Base-by-base conservation (phyloP, 1,140 invertebrate species). In the Lepidurus arcticus region DNA sequence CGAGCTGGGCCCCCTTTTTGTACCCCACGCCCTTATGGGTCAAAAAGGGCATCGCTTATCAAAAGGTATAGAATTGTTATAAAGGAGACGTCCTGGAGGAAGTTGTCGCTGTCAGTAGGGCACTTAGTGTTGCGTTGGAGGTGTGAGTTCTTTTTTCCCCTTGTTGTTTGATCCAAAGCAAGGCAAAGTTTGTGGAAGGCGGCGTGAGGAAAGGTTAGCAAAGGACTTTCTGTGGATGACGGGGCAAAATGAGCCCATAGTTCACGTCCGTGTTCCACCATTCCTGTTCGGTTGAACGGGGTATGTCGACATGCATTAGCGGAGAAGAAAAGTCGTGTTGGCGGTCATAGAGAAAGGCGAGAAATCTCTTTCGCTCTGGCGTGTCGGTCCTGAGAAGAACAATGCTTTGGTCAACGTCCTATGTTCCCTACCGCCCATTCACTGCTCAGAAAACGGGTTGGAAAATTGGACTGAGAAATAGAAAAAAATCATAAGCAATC, bases 251-350 rank as follows among this genome's bases (percentile, higher is more conserved):
- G 53, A 65, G 53, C 21, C 53, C 53, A 65, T 65, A 65, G 53
- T 65, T 65, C 53, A 65, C 53, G 9, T 65, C 53, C 16, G 8
- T 65, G 53, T 21, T 16, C 16, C 9, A 13, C 21, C 53, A 16
- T 65, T 65, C 53, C 21, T 65, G 16, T 21, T 13, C 53, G 21
- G 53, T 65, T 65, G 53, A 65, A 21, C 53, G 53, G 53, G 53
- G 53, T 65, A 65, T 65, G 53, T 65, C 53, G 53, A 65, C 53
- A 65, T 65, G 53, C 53, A 65, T 65, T 65, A 65, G 53, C 53
- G 13, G 53, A 16, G 53, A 65, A 65, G 53, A 65, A 21, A 65
- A 65, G 53, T 65, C 53, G n/a, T 65, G 53, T 65, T 65, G 53
- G 53, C 53, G 53, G 53, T 65, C 53, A 65, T 65, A 21, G 53